phyloP scores from a whole-genome alignment of 2,797 vertebrate species.

The Sarcoramphus papa region DNA sequence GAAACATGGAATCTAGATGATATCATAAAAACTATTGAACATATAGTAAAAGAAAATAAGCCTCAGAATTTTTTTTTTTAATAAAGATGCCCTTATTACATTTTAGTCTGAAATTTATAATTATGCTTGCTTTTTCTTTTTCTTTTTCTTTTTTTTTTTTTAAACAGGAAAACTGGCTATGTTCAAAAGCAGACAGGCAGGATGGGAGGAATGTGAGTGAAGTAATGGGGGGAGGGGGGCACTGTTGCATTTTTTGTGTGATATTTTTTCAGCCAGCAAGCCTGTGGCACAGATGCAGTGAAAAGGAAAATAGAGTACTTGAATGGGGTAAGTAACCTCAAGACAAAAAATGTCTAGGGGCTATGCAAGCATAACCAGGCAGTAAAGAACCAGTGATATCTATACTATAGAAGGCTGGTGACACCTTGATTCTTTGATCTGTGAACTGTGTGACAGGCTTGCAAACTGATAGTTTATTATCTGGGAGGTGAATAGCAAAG shows the following conservation, averaged over 20 bases:
- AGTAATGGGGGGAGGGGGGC: not conserved
- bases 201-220: not conserved
- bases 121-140: not conserved
- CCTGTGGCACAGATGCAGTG: conserved; percentile 41
- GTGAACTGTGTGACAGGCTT: conserved; percentile 70
- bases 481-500: conserved; percentile 55
- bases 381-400: conserved; percentile 70
- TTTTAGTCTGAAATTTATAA: not conserved
- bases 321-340: conserved; percentile 62
- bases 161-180: not conserved
- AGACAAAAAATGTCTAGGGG: conserved; percentile 62
- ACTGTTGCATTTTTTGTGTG: not conserved
- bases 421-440: conserved; percentile 76
- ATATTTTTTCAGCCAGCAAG: conserved; percentile 26
- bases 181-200: not conserved
- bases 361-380: conserved; percentile 60
- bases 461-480: conserved; percentile 70
- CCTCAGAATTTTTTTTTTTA: not conserved
- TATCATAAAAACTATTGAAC: conserved; percentile 13
- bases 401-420: conserved; percentile 69
- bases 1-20: not conserved
- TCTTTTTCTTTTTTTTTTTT: not conserved
- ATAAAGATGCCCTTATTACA: not conserved
- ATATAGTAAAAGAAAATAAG: conserved; percentile 4
- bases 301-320: conserved; percentile 65